Conservation (phyloP, 2,797 vertebrate genomes). For the Amazona finschi region DNA sequence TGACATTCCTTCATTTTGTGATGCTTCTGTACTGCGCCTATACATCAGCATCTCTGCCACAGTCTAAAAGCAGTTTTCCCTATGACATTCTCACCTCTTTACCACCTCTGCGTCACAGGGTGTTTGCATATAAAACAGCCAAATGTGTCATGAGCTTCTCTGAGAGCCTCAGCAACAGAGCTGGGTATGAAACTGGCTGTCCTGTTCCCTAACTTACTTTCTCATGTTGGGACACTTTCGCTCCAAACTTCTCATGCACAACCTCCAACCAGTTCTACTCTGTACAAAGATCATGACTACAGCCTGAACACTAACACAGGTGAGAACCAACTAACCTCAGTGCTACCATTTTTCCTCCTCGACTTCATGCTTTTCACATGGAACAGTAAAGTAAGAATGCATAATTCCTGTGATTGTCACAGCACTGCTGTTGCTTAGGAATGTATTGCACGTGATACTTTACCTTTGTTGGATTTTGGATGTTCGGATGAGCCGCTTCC, state of each 20-base stretch:
- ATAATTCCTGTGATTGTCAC: background rate
- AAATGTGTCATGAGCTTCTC: background rate
- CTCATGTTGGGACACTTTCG: background rate
- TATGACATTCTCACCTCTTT: background rate
- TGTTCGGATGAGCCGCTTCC: slow-evolving; percentile 76
- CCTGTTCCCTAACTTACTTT: background rate
- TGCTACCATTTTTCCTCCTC: background rate
- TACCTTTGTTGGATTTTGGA: slow-evolving; percentile 89
- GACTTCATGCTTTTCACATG: background rate
- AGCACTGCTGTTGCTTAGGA: background rate
- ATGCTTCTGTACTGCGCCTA: background rate
- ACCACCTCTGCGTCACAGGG: background rate
- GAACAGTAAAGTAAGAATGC: background rate
- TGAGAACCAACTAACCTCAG: background rate
- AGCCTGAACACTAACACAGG: background rate
- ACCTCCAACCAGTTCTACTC: background rate
- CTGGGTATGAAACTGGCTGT: background rate
- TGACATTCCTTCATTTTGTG: background rate
- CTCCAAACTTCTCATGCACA: background rate
- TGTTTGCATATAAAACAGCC: background rate
- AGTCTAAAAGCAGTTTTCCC: background rate
- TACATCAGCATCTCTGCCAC: background rate
- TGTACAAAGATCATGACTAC: background rate
- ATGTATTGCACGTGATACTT: background rate
- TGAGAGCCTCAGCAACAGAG: background rate